A percentile compares a stretch with the other conserved stretches of the same genome.
These are phyloP conservation scores for Petrophora chlorosata DNA, from an alignment of 2,888 invertebrate species.

Conservation along the genomic window DNA sequence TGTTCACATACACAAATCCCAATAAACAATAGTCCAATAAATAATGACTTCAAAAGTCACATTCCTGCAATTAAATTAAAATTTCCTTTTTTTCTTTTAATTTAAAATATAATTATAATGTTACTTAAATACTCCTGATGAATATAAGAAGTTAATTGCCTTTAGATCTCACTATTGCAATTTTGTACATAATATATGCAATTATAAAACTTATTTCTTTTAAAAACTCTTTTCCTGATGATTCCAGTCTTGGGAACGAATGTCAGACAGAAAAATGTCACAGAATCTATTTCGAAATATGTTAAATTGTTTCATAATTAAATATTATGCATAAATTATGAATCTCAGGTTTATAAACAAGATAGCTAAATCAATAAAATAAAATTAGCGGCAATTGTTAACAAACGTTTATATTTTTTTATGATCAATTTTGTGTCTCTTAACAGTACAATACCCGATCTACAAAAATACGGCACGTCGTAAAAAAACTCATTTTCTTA, in stretches of 20 bases:
- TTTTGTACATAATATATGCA: slow-evolving; percentile 79
- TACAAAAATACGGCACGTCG: not conserved
- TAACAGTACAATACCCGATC: not conserved
- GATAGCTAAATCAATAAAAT: not conserved
- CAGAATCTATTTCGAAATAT: slow-evolving; percentile 2
- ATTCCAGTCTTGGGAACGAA: slow-evolving; percentile 5
- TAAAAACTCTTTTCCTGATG: slow-evolving; percentile 28
- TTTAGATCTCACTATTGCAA: slow-evolving; percentile 69
- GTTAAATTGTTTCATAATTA: not conserved
- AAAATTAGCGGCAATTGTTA: not conserved
- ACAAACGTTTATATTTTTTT: not conserved
- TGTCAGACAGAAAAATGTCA: not conserved
- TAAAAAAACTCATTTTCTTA: not conserved
- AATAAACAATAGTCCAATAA: too few species aligned
- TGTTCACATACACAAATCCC: too few species aligned
- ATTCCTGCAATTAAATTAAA: too few species aligned
- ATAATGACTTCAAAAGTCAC: too few species aligned
- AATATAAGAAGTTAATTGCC: slow-evolving; percentile 61
- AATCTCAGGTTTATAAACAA: slow-evolving; percentile 9
- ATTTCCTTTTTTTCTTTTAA: too few species aligned
- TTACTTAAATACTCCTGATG: slow-evolving; percentile 48
- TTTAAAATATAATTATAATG: slow-evolving; percentile 2
- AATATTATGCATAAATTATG: slow-evolving; percentile 1
- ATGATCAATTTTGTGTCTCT: not conserved
- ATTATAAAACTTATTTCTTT: slow-evolving; percentile 63